Evolutionary conservation across 2,113 vertebrate species (phyloP).

Genomic region (Myrmecophaga tridactyla): DNA sequence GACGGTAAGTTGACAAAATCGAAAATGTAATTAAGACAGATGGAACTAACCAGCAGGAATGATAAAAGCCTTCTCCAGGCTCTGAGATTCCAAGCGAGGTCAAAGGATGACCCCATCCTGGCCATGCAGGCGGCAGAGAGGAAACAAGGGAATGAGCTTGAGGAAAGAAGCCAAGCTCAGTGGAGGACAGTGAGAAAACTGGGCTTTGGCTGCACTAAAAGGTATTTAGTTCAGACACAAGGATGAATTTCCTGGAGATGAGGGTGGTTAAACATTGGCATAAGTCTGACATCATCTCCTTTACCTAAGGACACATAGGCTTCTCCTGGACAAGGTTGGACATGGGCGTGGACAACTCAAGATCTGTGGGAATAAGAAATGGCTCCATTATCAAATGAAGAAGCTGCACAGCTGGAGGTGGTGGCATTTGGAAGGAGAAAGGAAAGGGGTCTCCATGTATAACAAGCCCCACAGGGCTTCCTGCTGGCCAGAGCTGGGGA

Average conservation of each 20-base stretch:
- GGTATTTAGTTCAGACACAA: slow-evolving; percentile 20
- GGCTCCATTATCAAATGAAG: neutral
- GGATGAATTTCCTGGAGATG: slow-evolving; percentile 17
- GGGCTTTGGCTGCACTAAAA: neutral
- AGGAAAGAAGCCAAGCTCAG: neutral
- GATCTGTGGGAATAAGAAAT: neutral
- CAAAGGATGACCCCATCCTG: neutral
- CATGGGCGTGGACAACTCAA: neutral
- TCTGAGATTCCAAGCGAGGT: slow-evolving; percentile 55
- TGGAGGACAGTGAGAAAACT: neutral
- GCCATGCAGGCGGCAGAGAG: neutral
- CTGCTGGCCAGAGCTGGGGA: neutral
- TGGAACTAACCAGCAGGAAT: slow-evolving; percentile 34
- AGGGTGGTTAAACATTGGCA: neutral
- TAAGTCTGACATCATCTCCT: neutral
- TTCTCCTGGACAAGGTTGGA: neutral
- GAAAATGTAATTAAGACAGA: slow-evolving; percentile 72
- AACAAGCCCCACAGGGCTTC: neutral
- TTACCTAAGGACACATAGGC: neutral
- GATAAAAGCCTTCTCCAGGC: slow-evolving; percentile 49
- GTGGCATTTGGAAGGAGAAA: neutral
- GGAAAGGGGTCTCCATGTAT: neutral
- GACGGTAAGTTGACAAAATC: slow-evolving; percentile 63
- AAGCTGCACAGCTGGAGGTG: neutral
- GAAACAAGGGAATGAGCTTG: neutral